A percentile compares a stretch with the other conserved stretches of the same genome.
Evolutionary conservation across 2,113 vertebrate species (phyloP).

Genomic region (Sylvietta virens): DNA sequence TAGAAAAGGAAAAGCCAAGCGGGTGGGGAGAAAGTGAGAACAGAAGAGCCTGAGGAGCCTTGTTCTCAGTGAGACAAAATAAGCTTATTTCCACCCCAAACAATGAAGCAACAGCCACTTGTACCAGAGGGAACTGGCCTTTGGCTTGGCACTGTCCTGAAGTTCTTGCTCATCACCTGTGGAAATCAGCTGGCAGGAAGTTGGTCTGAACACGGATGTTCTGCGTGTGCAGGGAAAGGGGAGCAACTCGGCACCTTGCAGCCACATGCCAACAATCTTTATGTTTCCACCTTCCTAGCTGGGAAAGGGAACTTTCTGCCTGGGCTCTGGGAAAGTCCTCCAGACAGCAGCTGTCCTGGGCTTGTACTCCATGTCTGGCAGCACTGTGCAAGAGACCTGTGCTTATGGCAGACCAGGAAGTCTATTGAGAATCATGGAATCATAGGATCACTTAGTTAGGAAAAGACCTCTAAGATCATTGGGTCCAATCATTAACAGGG

Average conservation of each 20-base stretch:
- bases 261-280: neutral
- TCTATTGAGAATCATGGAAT: neutral
- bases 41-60: neutral
- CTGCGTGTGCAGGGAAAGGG: neutral
- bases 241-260: neutral
- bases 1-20: neutral
- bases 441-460: neutral
- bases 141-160: neutral
- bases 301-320: neutral
- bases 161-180: neutral
- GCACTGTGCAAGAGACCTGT: neutral
- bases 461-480: neutral
- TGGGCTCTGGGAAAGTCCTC: neutral
- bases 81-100: neutral
- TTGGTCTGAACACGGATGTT: accelerated
- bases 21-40: slow-evolving; percentile 15
- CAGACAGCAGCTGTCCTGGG: neutral
- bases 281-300: neutral
- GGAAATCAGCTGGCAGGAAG: neutral
- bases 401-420: neutral
- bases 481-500: neutral
- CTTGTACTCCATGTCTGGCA: neutral
- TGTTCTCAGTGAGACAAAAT: neutral
- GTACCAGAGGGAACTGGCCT: neutral
- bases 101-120: neutral